Conservation (phyloP, 1,140 invertebrate species). For the Muscidifurax raptorellus region DNA sequence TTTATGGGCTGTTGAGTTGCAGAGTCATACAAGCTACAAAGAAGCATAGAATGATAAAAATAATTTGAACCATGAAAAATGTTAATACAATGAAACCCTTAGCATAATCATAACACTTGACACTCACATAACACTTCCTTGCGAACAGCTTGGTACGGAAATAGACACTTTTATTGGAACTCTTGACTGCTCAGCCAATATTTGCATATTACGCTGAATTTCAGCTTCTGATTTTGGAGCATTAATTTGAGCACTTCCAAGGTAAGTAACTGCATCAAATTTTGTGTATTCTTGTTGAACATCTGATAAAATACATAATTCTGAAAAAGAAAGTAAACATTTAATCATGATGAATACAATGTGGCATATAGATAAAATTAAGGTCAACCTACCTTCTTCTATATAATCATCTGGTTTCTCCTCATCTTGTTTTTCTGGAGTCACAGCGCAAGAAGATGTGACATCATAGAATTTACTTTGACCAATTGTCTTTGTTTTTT, state of each 20-base stretch:
- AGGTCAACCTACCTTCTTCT: conserved; percentile 78
- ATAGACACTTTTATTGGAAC: conserved; percentile 90
- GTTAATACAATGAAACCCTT: conserved; percentile 5
- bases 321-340: conserved; percentile 53
- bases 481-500: conserved; percentile 69
- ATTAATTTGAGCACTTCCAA: conserved; percentile 94
- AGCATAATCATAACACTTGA: background rate
- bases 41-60: conserved; percentile 38
- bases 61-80: conserved; percentile 16
- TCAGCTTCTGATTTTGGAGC: conserved; percentile 96
- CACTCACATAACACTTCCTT: conserved; percentile 85
- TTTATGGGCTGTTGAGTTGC: conserved; percentile 89
- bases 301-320: conserved; percentile 79
- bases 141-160: conserved; percentile 92
- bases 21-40: conserved; percentile 90
- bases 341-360: conserved; percentile 3
- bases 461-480: conserved; percentile 74
- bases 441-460: conserved; percentile 59
- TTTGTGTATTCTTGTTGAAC: conserved; percentile 91
- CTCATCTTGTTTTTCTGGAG: conserved; percentile 84
- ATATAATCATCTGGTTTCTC: conserved; percentile 86
- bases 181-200: conserved; percentile 84
- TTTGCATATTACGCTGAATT: conserved; percentile 95
- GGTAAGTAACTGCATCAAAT: conserved; percentile 95
- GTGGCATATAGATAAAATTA: background rate